Percentiles rank a stretch among this genome's conserved stretches.
Evolutionary conservation across 2,888 invertebrate genomes (phyloP).

Genomic region (Caenorhabditis sp.): DNA sequence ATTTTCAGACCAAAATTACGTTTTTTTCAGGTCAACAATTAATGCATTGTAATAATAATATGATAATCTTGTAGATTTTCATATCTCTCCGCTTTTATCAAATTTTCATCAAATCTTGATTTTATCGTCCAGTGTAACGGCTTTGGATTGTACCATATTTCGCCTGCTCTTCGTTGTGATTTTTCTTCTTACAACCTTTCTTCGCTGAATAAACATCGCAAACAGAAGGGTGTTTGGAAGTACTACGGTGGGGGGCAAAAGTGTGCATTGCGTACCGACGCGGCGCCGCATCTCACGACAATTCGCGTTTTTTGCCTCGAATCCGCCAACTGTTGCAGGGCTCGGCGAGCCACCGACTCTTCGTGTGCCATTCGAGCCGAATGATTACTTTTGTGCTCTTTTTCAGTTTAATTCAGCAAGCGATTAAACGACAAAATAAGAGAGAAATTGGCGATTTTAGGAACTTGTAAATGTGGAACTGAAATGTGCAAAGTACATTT

Average conservation of each 20-base stretch:
- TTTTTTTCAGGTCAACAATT: constrained; percentile 13
- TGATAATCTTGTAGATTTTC: background rate
- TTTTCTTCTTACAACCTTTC: background rate
- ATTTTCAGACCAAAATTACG: constrained; percentile 13
- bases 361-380: constrained; percentile 29
- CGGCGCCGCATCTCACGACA: constrained; percentile 37
- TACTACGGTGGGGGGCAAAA: constrained; percentile 43
- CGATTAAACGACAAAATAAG: background rate
- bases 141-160: constrained; percentile 38
- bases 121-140: constrained; percentile 21
- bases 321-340: constrained; percentile 48
- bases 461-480: too few species aligned
- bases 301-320: constrained; percentile 33
- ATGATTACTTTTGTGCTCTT: constrained; percentile 30
- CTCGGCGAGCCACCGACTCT: constrained; percentile 32
- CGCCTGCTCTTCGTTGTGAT: constrained; percentile 29
- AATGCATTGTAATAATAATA: constrained; percentile 7
- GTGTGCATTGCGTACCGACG: constrained; percentile 57
- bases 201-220: constrained; percentile 26
- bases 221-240: background rate
- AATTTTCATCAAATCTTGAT: background rate
- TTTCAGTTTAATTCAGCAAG: constrained; percentile 14
- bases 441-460: too few species aligned
- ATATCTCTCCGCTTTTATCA: constrained; percentile 1
- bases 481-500: background rate